Evolutionary conservation across 1,140 invertebrate genomes (phyloP).

Genomic region (Eumaeus atala): DNA sequence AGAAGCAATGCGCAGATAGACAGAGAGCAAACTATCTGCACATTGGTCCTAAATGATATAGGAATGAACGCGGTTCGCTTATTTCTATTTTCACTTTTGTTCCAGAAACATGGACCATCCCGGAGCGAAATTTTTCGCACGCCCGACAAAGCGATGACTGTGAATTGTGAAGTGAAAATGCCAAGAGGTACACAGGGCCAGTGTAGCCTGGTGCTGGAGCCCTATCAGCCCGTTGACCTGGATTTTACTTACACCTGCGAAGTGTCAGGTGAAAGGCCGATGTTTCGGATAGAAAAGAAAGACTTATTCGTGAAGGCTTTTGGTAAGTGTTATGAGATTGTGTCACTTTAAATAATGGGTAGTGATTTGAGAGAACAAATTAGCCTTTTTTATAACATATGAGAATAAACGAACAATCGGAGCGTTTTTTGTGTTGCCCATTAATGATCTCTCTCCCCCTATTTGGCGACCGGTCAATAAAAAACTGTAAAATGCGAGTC

Average conservation of each 20-base stretch:
- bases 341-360: too few species aligned
- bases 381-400: too few species aligned
- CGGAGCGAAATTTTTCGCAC: conserved; percentile 26
- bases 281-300: conserved; percentile 38
- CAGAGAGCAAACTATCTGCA: too few species aligned
- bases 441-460: too few species aligned
- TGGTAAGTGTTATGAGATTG: conserved; percentile 30
- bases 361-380: too few species aligned
- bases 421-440: too few species aligned
- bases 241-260: conserved; percentile 43
- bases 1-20: too few species aligned
- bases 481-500: too few species aligned
- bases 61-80: too few species aligned
- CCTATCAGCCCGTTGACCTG: conserved; percentile 27
- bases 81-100: conserved; percentile 1
- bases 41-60: too few species aligned
- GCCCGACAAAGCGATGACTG: conserved; percentile 24
- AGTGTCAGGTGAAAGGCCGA: conserved; percentile 49
- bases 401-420: too few species aligned
- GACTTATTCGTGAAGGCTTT: conserved; percentile 30
- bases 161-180: conserved; percentile 31
- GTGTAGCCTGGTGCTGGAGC: conserved; percentile 35
- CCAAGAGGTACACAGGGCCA: conserved; percentile 28
- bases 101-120: conserved; percentile 33
- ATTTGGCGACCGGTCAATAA: too few species aligned